A percentile compares a stretch with the other conserved stretches of the same genome.
Evolutionary conservation across 2,113 vertebrate genomes (phyloP).

Genomic region (Dasypus novemcinctus): DNA sequence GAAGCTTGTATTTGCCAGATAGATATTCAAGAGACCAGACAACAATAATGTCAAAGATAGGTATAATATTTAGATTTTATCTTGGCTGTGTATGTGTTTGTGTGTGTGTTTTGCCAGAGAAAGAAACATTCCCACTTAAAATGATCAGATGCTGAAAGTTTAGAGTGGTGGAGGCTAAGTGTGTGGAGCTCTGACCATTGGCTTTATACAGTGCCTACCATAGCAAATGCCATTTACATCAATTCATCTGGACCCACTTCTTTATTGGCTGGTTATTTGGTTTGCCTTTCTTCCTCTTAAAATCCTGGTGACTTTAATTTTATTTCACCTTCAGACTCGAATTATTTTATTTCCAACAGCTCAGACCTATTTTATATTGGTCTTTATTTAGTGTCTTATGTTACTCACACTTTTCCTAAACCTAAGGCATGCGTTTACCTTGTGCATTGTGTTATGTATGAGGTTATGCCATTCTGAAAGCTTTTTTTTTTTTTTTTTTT

Average conservation of each 20-base stretch:
- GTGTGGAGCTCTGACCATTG: background rate
- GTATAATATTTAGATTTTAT: slow-evolving; percentile 20
- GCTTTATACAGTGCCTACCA: background rate
- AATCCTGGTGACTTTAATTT: background rate
- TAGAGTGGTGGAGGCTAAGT: background rate
- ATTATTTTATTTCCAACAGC: background rate
- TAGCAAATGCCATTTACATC: slow-evolving; percentile 3
- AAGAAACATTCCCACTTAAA: background rate
- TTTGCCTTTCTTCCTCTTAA: slow-evolving; percentile 21
- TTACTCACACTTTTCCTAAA: background rate
- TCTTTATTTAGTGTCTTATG: background rate
- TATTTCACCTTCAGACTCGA: slow-evolving; percentile 1
- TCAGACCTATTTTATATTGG: background rate
- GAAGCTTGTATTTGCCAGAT: background rate
- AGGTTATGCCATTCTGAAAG: background rate
- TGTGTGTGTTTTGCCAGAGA: background rate
- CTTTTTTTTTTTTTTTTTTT: too few relatives aligned
- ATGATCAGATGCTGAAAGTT: background rate
- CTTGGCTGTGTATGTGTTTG: background rate
- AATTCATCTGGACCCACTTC: background rate
- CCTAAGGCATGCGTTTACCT: background rate
- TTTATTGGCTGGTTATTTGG: background rate
- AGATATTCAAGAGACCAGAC: background rate
- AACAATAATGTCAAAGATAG: background rate
- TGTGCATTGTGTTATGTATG: background rate